These are phyloP conservation scores for Callosobruchus maculatus DNA, from an alignment of 2,888 invertebrate species.

Conservation along the genomic window DNA sequence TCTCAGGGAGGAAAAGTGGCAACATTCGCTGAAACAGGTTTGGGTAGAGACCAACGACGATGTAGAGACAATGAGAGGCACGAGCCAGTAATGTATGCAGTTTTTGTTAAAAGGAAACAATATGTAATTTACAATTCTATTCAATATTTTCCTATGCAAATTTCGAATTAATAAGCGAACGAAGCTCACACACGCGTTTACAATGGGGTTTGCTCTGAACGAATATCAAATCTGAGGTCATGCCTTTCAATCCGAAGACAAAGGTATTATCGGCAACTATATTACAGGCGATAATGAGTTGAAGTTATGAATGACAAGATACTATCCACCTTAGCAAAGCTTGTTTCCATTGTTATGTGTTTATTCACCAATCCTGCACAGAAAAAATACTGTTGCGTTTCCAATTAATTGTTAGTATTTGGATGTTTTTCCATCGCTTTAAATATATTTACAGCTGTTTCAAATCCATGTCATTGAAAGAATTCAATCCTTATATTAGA, in stretches of 20 bases:
- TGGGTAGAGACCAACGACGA: too few species aligned
- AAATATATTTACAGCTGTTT: too few species aligned
- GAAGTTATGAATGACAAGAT: not conserved
- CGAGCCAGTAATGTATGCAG: not conserved
- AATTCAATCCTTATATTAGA: too few species aligned
- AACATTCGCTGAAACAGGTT: not conserved
- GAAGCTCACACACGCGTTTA: constrained; percentile 23
- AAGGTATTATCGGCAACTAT: not conserved
- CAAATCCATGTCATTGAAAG: too few species aligned
- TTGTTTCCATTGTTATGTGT: too few species aligned
- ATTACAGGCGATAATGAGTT: not conserved
- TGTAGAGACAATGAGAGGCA: not conserved
- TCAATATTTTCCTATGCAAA: constrained; percentile 40
- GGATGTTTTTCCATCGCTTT: too few species aligned
- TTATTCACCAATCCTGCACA: too few species aligned
- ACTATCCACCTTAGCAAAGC: not conserved
- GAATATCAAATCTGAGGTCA: not conserved
- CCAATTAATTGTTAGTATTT: too few species aligned
- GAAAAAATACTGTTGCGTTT: too few species aligned
- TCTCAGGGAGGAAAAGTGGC: not conserved
- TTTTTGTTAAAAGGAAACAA: constrained; percentile 32
- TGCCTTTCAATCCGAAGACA: not conserved
- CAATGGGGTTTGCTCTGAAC: constrained; percentile 12
- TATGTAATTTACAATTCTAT: constrained; percentile 42
- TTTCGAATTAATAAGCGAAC: constrained; percentile 29